Evolutionary conservation across 1,140 invertebrate species (phyloP), one percentile per base, ranked within the genome.

Genomic region (Heliconius eleuchia): DNA sequence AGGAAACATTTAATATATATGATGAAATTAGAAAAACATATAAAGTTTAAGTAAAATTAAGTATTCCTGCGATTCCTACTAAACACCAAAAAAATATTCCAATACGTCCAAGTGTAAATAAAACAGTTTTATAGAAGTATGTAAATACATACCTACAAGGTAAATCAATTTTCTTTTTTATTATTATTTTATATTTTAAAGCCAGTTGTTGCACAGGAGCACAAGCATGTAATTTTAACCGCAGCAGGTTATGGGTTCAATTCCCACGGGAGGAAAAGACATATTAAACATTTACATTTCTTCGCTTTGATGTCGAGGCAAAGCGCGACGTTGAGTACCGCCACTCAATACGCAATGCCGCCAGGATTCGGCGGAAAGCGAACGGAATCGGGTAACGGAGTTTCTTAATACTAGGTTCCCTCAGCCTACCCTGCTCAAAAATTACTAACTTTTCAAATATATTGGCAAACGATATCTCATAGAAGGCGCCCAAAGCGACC

Each of bases 391-490:
- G 13, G 16, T 3, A 55, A 55, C 13, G 19, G 16, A 57, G 19
- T 57, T 8, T 57, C 55, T 9, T 57, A 23, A 57, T n/a, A 57
- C 9, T 60, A 57, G n/a, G 6, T 13, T 60, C 9, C 55, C n/a
- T 7, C 6, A 19, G 7, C 42, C 3, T 46, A 16, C 13, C 13
- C 0, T 46, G 4, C 42, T 16, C 19, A n/a, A n/a, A 55, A 57
- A 34, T 77, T 57, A 89, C 90, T 87, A 82, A 94, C 92, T 93
- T 94, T 76, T 92, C 89, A 86, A 94, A 91, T n/a, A 94, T 87
- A 81, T 93, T 93, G 39, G 79, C 90, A 42, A 87, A 80, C 3
- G 88, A 87, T 83, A 91, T 87, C 79, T 94, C 92, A 73, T 94
- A 94, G 74, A 92, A 94, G 0, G 90, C 90, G 13, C 90, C 87